Conservation (phyloP, 2,113 vertebrate genomes). For the Charina bottae region DNA sequence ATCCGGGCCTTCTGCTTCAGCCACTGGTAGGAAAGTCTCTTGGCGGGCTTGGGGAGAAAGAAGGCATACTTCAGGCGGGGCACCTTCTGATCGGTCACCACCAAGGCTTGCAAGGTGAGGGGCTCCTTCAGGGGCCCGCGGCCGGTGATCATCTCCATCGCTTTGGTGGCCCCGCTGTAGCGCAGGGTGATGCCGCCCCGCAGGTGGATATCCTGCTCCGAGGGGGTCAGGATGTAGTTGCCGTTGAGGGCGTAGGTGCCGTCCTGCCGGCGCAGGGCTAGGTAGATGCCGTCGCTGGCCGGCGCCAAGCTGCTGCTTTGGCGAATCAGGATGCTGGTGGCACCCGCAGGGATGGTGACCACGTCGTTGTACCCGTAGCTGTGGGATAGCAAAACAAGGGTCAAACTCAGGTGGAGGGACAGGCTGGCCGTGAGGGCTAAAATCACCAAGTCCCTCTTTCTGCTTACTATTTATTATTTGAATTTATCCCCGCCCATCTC, state of each 20-base stretch:
- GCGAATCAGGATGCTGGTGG: constrained; percentile 72
- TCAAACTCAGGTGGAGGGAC: not conserved
- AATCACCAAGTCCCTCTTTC: not conserved
- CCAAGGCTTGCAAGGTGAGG: constrained; percentile 70
- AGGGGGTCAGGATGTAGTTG: constrained; percentile 65
- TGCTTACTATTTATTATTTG: no score
- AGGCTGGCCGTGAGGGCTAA: not conserved
- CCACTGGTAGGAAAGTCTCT: constrained; percentile 42
- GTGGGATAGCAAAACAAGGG: not conserved
- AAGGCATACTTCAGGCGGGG: constrained; percentile 71
- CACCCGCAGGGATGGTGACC: constrained; percentile 70
- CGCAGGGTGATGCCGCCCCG: constrained; percentile 39
- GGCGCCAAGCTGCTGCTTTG: constrained; percentile 49
- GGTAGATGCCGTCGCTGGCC: constrained; percentile 53
- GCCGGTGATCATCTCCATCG: constrained; percentile 58
- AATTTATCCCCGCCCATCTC: no score
- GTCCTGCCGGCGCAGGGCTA: constrained; percentile 61
- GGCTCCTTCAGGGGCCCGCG: constrained; percentile 67
- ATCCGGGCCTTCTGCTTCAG: constrained; percentile 69
- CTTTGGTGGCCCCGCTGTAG: constrained; percentile 71
- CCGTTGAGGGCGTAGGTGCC: constrained; percentile 72
- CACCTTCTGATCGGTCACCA: constrained; percentile 52
- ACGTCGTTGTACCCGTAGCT: constrained; percentile 77
- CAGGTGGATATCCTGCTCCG: constrained; percentile 59
- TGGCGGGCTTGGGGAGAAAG: constrained; percentile 48